A percentile compares a stretch with the other conserved stretches of the same genome.
These are phyloP conservation scores for Napeogenes inachia DNA, from an alignment of 2,888 invertebrate species.

Conservation along the genomic window DNA sequence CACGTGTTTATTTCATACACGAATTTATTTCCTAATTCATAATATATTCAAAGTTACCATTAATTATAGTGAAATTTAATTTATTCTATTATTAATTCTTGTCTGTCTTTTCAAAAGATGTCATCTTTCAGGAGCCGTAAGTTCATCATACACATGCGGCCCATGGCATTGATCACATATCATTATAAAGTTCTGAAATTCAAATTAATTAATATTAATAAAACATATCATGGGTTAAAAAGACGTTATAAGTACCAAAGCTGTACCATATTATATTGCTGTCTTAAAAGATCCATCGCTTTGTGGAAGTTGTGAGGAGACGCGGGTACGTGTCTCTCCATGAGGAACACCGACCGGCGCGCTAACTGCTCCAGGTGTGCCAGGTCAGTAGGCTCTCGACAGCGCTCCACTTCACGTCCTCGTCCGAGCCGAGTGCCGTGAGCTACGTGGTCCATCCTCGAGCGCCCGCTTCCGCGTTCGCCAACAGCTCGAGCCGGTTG, in stretches of 20 bases:
- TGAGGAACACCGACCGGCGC: slow-evolving; percentile 19
- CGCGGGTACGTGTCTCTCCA: slow-evolving; percentile 24
- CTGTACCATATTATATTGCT: slow-evolving; percentile 33
- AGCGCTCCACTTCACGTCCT: slow-evolving; percentile 13
- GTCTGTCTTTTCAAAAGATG: neutral
- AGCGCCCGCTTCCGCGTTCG: slow-evolving; percentile 11
- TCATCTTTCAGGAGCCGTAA: slow-evolving; percentile 46
- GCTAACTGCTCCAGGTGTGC: slow-evolving; percentile 28
- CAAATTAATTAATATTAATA: slow-evolving; percentile 19
- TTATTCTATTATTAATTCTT: no score
- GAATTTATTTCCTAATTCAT: no score
- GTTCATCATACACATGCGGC: slow-evolving; percentile 43
- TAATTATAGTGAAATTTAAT: no score
- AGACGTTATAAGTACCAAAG: neutral
- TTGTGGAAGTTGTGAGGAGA: slow-evolving; percentile 17
- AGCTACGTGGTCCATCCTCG: slow-evolving; percentile 8
- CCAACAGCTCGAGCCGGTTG: slow-evolving; percentile 13
- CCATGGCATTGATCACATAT: slow-evolving; percentile 39
- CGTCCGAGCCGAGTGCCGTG: slow-evolving; percentile 25
- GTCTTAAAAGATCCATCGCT: slow-evolving; percentile 30
- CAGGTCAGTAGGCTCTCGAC: slow-evolving; percentile 25
- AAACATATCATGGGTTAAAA: slow-evolving; percentile 2
- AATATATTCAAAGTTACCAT: no score
- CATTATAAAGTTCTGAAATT: slow-evolving; percentile 44
- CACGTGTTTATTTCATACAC: no score